Percentiles rank a stretch among this genome's conserved stretches.
Conservation (phyloP, 1,140 invertebrate genomes). For the Aphidius ervi region DNA sequence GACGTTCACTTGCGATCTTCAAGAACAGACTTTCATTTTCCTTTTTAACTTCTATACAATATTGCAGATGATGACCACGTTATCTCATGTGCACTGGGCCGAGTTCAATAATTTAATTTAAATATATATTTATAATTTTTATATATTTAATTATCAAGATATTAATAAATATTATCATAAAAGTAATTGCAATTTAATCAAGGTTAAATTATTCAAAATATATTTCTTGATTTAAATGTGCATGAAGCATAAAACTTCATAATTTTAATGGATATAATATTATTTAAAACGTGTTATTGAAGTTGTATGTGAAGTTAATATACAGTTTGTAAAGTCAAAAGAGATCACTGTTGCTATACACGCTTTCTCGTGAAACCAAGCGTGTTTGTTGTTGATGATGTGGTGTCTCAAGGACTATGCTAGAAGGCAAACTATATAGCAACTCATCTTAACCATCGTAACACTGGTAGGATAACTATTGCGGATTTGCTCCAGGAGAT, state of each 20-base stretch:
- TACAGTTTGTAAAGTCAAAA: neutral
- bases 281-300: slow-evolving; percentile 5
- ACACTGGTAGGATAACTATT: slow-evolving; percentile 3
- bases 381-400: neutral
- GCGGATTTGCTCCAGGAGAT: neutral
- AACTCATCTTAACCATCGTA: neutral
- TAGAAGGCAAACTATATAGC: neutral
- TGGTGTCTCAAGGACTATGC: slow-evolving; percentile 1
- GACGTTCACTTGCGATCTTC: slow-evolving; percentile 7
- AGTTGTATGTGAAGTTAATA: neutral
- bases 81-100: no score
- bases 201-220: no score
- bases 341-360: slow-evolving; percentile 1
- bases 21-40: slow-evolving; percentile 1
- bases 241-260: no score
- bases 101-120: no score
- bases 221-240: no score
- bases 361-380: neutral
- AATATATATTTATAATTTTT: no score
- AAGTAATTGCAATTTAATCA: no score
- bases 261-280: no score
- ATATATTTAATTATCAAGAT: no score
- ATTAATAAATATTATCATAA: no score
- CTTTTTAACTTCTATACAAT: no score
- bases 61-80: neutral